phyloP scores from a whole-genome alignment of 2,113 vertebrate genomes.

The Colaptes auratus region DNA sequence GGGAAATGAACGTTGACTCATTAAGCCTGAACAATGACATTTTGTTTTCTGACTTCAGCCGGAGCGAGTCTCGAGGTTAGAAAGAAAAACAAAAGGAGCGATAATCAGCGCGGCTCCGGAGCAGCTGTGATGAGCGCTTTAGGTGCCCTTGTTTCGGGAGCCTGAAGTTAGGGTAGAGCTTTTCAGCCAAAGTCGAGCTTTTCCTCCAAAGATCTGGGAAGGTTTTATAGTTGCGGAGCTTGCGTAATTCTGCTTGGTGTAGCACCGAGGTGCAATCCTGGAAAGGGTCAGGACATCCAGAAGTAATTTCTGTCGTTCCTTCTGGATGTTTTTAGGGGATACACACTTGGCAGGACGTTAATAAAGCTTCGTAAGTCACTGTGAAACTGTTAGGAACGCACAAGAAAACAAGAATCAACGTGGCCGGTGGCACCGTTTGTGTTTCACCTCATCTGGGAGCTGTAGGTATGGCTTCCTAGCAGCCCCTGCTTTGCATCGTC shows the following conservation, averaged over 20 bases:
- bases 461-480: background rate
- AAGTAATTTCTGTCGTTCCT: background rate
- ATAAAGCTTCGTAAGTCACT: fast-evolving
- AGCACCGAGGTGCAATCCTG: background rate
- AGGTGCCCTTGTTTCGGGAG: background rate
- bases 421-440: background rate
- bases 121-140: background rate
- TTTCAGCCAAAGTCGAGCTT: background rate
- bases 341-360: fast-evolving
- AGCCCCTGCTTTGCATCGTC: background rate
- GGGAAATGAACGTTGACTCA: slow-evolving; percentile 31
- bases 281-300: background rate
- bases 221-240: background rate
- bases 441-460: background rate
- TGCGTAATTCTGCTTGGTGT: background rate
- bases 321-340: background rate
- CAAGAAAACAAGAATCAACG: fast-evolving
- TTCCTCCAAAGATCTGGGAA: background rate
- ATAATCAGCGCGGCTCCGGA: background rate
- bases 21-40: slow-evolving; percentile 53
- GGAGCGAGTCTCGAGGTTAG: background rate
- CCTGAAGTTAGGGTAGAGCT: background rate
- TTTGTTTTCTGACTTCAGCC: slow-evolving; percentile 45
- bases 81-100: background rate
- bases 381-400: background rate